Base-by-base conservation (phyloP, 2,888 invertebrate species). In the Andrena chrysosceles region DNA sequence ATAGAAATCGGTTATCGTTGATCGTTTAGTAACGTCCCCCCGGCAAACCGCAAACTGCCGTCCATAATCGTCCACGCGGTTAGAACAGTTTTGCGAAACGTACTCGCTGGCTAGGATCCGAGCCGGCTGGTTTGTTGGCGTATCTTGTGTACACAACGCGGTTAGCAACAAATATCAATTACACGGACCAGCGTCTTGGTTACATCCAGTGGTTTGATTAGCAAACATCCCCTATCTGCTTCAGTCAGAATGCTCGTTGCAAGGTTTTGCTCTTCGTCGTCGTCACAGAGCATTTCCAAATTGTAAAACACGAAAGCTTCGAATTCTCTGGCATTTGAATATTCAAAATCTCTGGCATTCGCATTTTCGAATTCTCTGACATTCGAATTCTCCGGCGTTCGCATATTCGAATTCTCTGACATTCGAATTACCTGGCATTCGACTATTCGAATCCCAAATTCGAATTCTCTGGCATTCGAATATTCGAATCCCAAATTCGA, bases 31-130 rank as follows among this genome's bases (percentile, higher is more conserved):
- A 75, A 85, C 83, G 83, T 85, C 84, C 83, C 26, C 72, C 83
- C 72, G 84, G 88, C 88, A 64, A 77, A 88, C 89, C 85, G 87
- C 89, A 89, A 87, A 88, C 89, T 87, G 82, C 85, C 80, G 84
- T 64, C 82, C 83, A 71, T 89, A 88, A 84, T 84, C 83, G 76
- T 56, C 82, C 77, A 48, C 80, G 83, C 69, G 82, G 85, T 83
- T 83, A 71, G 78, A 70, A 69, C 76, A 66, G 77, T 85, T 85
- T 87, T 76, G 64, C 85, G 81, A 76, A 84, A 87, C 66, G 71
- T 68, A 62, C 66, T 75, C 70, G 67, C 67, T 49, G 77, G 52
- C 60, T 63, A 59, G 74, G 63, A 42, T 49, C 35, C 70, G 63
- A 66, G 73, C 72, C 71, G 67, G 66, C 77, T 48, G 54, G 54